Percentiles rank a stretch among this genome's conserved stretches.
Evolutionary conservation across 2,113 vertebrate species (phyloP).

Genomic region (Pterocles gutturalis): DNA sequence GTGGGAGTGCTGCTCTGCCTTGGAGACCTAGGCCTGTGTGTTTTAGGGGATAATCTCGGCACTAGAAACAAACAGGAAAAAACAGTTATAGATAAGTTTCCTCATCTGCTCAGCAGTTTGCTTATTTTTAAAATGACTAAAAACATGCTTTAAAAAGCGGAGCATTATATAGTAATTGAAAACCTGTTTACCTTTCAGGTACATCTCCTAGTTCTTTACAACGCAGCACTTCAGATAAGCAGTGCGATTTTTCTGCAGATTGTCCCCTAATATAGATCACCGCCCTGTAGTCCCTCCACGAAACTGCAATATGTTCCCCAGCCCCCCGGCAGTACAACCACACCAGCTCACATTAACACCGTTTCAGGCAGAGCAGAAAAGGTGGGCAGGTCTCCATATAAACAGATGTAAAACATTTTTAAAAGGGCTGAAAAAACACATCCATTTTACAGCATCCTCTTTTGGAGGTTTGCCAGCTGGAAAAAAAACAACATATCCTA

Average conservation of each 20-base stretch:
- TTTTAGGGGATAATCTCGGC: slow-evolving; percentile 83
- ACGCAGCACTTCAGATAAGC: background rate
- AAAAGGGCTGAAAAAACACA: slow-evolving; percentile 43
- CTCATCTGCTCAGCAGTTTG: background rate
- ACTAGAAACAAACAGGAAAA: slow-evolving; percentile 76
- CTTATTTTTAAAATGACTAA: slow-evolving; percentile 7
- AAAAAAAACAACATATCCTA: slow-evolving; percentile 39
- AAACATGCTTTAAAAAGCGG: slow-evolving; percentile 19
- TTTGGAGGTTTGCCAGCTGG: slow-evolving; percentile 51
- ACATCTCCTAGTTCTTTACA: slow-evolving; percentile 18
- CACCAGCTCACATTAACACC: slow-evolving; percentile 55
- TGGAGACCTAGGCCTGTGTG: slow-evolving; percentile 96
- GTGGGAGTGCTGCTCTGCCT: slow-evolving; percentile 87
- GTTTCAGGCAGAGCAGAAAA: slow-evolving; percentile 47
- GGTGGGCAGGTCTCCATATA: slow-evolving; percentile 37
- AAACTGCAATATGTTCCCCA: background rate
- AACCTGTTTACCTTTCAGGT: slow-evolving; percentile 44
- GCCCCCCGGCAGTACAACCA: background rate
- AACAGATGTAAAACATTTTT: slow-evolving; percentile 19
- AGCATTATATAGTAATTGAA: background rate
- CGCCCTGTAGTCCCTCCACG: background rate
- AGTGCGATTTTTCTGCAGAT: background rate
- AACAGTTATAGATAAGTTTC: slow-evolving; percentile 10
- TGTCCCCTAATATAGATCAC: background rate
- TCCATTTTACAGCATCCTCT: slow-evolving; percentile 45